Evolutionary conservation across 2,888 invertebrate species (phyloP).

Genomic region (Acleris cristana): DNA sequence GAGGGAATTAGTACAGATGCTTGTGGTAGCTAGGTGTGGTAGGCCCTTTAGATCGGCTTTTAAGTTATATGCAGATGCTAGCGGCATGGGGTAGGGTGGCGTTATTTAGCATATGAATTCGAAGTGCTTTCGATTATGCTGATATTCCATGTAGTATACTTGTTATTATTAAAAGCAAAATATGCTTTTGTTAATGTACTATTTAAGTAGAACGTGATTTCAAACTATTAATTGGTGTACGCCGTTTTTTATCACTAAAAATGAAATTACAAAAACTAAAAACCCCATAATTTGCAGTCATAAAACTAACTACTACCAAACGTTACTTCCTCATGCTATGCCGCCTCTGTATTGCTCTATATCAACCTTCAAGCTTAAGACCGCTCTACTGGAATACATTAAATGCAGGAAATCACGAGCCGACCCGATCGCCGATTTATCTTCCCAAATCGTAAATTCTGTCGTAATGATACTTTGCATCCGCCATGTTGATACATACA

Average conservation of each 20-base stretch:
- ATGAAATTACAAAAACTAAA: neutral
- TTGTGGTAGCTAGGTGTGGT: constrained; percentile 58
- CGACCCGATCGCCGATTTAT: constrained; percentile 76
- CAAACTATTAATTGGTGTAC: too few species aligned
- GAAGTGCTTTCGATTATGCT: too few species aligned
- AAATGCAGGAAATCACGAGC: constrained; percentile 80
- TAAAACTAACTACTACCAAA: constrained; percentile 11
- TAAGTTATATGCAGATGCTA: constrained; percentile 1
- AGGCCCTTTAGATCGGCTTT: constrained; percentile 39
- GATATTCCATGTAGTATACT: too few species aligned
- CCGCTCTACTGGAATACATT: constrained; percentile 74
- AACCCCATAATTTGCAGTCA: constrained; percentile 17
- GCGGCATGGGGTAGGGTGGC: neutral
- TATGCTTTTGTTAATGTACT: too few species aligned
- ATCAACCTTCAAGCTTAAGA: constrained; percentile 59
- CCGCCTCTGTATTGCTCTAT: constrained; percentile 62
- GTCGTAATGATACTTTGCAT: constrained; percentile 76
- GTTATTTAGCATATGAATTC: neutral
- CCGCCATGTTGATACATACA: constrained; percentile 53
- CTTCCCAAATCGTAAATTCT: constrained; percentile 80
- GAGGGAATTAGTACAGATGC: constrained; percentile 58
- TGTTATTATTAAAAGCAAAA: too few species aligned
- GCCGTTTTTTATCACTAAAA: too few species aligned
- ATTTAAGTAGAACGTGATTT: too few species aligned
- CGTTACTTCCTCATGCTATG: constrained; percentile 37